phyloP scores from a whole-genome alignment of 2,113 vertebrate genomes.

The Aix galericulata region DNA sequence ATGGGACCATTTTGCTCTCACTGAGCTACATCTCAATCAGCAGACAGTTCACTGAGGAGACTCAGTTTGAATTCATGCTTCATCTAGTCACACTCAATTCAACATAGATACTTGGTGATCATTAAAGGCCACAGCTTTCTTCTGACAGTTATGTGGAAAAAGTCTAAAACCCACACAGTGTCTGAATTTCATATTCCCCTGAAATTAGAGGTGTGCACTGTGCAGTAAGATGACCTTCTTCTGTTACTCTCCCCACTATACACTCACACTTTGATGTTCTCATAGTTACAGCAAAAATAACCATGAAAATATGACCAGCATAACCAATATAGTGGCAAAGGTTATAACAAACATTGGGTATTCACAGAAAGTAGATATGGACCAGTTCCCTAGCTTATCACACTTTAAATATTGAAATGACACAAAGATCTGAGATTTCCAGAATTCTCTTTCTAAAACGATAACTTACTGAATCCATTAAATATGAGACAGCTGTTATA shows the following conservation, averaged over 20 bases:
- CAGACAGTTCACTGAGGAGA: slow-evolving; percentile 63
- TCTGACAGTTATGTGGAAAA: slow-evolving; percentile 67
- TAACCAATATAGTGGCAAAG: slow-evolving; percentile 39
- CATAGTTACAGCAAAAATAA: slow-evolving; percentile 8
- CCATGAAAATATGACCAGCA: background rate
- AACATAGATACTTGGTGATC: slow-evolving; percentile 67
- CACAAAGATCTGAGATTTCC: background rate
- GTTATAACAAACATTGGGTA: background rate
- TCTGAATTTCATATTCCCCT: slow-evolving; percentile 60
- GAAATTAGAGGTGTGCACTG: slow-evolving; percentile 13
- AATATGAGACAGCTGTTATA: background rate
- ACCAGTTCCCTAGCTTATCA: background rate
- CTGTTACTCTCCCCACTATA: background rate
- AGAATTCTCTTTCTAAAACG: background rate
- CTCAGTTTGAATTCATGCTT: slow-evolving; percentile 70
- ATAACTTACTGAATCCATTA: background rate
- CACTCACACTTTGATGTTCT: background rate
- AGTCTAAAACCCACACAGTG: slow-evolving; percentile 36
- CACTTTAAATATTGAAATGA: background rate
- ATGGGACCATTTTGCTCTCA: slow-evolving; percentile 53
- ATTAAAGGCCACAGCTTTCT: slow-evolving; percentile 64
- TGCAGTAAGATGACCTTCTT: slow-evolving; percentile 39
- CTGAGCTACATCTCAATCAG: slow-evolving; percentile 73
- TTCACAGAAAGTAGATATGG: background rate
- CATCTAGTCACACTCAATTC: slow-evolving; percentile 73